Base-by-base conservation (phyloP, 2,797 vertebrate genomes). In the Danio aesculapii region DNA sequence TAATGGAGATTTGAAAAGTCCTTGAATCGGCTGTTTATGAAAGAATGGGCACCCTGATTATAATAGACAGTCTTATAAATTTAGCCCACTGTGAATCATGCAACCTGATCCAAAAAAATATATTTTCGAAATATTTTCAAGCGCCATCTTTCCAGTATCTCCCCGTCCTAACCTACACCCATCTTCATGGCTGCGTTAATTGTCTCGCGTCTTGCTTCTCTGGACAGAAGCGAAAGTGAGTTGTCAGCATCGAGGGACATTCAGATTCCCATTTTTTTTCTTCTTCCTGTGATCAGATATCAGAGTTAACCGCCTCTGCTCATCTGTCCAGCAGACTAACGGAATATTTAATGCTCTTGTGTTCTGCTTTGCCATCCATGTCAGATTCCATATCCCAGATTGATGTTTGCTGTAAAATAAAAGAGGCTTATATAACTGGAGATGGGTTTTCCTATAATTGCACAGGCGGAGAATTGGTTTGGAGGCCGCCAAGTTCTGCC, bases 331-430 rank as follows among this genome's bases (percentile, higher is more conserved):
- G 52, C 43, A 72, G 68, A 58, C 64, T n/a, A 30, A 80, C 57
- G 16, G 74, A 61, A 47, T 81, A 39, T 66, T 72, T 80, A 10
- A 49, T 59, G 21, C 64, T 41, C 44, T 5, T 30, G 46, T 52
- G 17, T 30, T 63, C 12, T 19, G 50, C 21, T 80, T 74, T 39
- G 67, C 69, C n/a, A 55, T 69, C 62, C 53, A 59, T 53, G 71
- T 75, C 82, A 75, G 58, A 62, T 79, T 79, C 58, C 52, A 69
- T 83, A 75, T 75, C 44, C 63, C 39, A 53, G 72, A 75, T 64
- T 70, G 77, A 83, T 83, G 64, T 55, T 55, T 69, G 82, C 71
- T 41, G 77, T 70, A 55, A 68, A 75, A 52, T 74, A 74, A 57
- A 30, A 75, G 55, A 47, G 81, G 69, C 49, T 63, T 79, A 47